These are phyloP conservation scores for Nycticorax nycticorax DNA, from an alignment of 2,113 vertebrate genomes.

Conservation along the genomic window DNA sequence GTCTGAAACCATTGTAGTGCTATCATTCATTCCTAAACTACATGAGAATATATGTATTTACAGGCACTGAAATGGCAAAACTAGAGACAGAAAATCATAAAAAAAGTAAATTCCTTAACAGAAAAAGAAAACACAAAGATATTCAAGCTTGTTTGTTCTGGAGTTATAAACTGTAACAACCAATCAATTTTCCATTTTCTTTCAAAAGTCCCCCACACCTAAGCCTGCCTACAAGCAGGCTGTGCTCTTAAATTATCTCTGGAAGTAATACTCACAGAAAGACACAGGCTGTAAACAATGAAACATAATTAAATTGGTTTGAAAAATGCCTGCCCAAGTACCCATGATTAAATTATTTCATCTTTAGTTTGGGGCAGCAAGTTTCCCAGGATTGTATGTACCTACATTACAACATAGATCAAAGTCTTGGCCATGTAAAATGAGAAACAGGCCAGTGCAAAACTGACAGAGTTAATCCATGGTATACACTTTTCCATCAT, in stretches of 20 bases:
- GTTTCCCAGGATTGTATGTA: slow-evolving; percentile 25
- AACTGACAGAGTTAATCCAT: slow-evolving; percentile 22
- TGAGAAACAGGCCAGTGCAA: slow-evolving; percentile 19
- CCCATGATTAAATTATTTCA: slow-evolving; percentile 25
- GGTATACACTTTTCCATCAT: not conserved
- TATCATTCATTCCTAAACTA: not conserved
- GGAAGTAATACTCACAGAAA: not conserved
- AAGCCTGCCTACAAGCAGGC: not conserved
- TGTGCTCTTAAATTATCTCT: not conserved
- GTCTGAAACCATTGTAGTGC: not conserved
- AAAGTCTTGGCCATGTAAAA: slow-evolving; percentile 20
- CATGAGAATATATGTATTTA: not conserved
- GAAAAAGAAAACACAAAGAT: not conserved
- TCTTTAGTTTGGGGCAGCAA: not conserved
- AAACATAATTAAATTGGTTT: not conserved
- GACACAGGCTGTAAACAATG: not conserved
- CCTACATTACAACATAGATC: not conserved
- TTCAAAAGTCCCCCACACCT: not conserved
- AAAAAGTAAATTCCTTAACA: not conserved
- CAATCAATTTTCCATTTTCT: not conserved
- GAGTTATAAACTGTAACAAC: not conserved
- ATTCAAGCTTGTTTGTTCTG: not conserved
- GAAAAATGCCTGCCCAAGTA: slow-evolving; percentile 9
- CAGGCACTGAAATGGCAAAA: not conserved
- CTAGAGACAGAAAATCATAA: not conserved